Evolutionary conservation across 2,113 vertebrate genomes (phyloP), one percentile per base, ranked within the genome.

Genomic region (Sisor rabdophorus): DNA sequence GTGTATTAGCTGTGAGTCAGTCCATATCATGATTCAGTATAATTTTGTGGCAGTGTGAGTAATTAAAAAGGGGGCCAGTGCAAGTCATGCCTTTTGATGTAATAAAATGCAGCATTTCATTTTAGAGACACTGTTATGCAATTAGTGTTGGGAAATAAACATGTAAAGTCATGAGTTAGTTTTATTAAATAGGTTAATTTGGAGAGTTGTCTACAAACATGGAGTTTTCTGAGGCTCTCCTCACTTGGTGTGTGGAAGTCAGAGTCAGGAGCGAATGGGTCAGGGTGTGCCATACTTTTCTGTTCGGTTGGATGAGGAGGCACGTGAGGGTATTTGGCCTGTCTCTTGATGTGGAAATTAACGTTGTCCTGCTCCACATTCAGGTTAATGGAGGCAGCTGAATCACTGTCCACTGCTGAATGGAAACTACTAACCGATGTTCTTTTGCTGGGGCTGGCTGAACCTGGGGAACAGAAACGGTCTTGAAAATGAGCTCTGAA

Each of bases 261-360:
- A 77, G 82, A 81, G 81, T 73, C 56, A 79, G 83, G 84, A 85
- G 84, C 44, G 4, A 20, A 84, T 58, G 73, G 85, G 81, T 85
- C 78, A 88, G 64, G 63, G 47, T 36, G 60, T 30, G 20, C 69
- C 71, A 64, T 93, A 98, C 97, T 94, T 98, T 95, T 98, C 87
- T 96, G 96, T 86, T 98, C 97, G 28, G 93, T 86, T 79, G 93
- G 90, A 90, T 93, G 93, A 82, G 93, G 91, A 86, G 95, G 94
- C 84, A 98, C 95, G 79, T 98, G 95, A 81, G 97, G 95, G 88
- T 97, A 97, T 89, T 96, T 98, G 92, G 97, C 95, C 89, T 94
- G 95, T 91, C 96, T 99, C 94, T 98, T 99, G 92, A 99, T 97
- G 93, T 98, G 96, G 91, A 98, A 98, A 93, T 99, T 98, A 87